Percentiles rank a stretch among this genome's conserved stretches.
phyloP scores from a whole-genome alignment of 2,888 invertebrate species.

The Desoria tigrina region DNA sequence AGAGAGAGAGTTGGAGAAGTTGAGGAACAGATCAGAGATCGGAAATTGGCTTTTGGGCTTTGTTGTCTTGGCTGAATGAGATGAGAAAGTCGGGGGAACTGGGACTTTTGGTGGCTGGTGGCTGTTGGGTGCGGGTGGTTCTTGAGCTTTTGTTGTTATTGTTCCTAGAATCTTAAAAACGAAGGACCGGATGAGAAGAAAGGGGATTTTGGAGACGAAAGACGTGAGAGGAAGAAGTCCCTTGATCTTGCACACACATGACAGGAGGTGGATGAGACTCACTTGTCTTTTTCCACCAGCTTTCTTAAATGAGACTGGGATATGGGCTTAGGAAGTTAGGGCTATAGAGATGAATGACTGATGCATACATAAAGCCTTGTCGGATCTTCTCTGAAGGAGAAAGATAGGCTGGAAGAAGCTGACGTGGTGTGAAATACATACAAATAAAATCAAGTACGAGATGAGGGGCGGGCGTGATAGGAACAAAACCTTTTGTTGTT shows the following conservation, averaged over 20 bases:
- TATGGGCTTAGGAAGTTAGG: too few relatives aligned
- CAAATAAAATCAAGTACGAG: background rate
- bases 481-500: background rate
- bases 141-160: constrained; percentile 15
- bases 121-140: background rate
- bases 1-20: constrained; percentile 16
- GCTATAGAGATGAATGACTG: too few relatives aligned
- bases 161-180: constrained; percentile 14
- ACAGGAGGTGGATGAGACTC: constrained; percentile 20
- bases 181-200: constrained; percentile 9
- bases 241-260: constrained; percentile 21
- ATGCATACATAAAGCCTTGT: background rate
- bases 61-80: constrained; percentile 16
- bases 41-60: constrained; percentile 41
- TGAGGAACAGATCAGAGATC: constrained; percentile 31
- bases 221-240: background rate
- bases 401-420: background rate
- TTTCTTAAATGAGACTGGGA: background rate
- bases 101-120: background rate
- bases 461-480: background rate
- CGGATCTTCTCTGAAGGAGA: background rate
- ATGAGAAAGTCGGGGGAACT: background rate
- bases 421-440: background rate
- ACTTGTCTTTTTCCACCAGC: constrained; percentile 12
- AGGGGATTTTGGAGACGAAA: background rate